Percentiles rank a stretch among this genome's conserved stretches.
phyloP scores from a whole-genome alignment of 2,113 vertebrate species.

The Pipra filicauda region DNA sequence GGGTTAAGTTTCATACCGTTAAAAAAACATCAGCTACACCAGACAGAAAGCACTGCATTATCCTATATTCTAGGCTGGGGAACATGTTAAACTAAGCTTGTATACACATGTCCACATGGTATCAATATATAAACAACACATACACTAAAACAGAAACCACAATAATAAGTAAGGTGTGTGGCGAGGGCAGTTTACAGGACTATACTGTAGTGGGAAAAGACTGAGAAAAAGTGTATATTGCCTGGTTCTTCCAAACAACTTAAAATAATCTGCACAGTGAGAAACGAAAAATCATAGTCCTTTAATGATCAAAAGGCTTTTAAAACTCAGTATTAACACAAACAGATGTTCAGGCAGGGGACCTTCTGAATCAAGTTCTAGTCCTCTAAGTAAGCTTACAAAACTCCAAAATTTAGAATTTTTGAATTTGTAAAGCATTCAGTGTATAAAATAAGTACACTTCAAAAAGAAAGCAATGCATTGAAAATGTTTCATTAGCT shows the following conservation, averaged over 20 bases:
- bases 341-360: background rate
- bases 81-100: background rate
- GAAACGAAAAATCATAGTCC: background rate
- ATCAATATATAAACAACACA: background rate
- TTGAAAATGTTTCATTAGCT: background rate
- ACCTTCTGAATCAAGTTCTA: background rate
- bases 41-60: background rate
- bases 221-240: background rate
- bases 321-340: background rate
- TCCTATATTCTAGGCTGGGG: background rate
- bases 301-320: background rate
- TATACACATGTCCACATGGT: background rate
- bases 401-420: background rate
- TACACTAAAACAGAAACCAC: background rate
- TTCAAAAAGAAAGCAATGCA: background rate
- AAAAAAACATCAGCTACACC: background rate
- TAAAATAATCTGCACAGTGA: background rate
- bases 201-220: accelerated
- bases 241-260: background rate
- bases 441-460: background rate
- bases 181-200: accelerated
- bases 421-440: background rate
- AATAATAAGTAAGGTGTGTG: background rate
- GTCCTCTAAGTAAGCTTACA: background rate
- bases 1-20: background rate